These are phyloP conservation scores for Slavum lentiscoides DNA, from an alignment of 2,888 invertebrate species.

Conservation along the genomic window DNA sequence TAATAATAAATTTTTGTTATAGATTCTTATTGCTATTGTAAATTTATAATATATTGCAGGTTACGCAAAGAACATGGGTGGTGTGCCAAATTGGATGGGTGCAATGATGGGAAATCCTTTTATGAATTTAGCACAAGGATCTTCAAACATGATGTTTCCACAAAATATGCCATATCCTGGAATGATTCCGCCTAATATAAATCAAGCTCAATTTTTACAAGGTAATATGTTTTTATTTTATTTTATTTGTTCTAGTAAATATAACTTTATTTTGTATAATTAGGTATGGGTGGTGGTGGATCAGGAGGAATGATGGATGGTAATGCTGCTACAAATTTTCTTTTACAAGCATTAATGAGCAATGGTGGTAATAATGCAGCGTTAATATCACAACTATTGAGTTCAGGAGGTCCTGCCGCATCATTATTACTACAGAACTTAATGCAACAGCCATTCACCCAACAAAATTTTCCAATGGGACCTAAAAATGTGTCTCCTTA, in stretches of 20 bases:
- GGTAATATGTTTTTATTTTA: constrained; percentile 66
- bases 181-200: constrained; percentile 61
- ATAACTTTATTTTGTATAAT: not conserved
- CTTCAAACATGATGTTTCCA: constrained; percentile 48
- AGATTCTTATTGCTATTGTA: not conserved
- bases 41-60: constrained; percentile 23
- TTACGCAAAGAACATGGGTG: constrained; percentile 44
- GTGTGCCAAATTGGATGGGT: constrained; percentile 53
- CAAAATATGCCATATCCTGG: constrained; percentile 59
- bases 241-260: not conserved
- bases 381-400: constrained; percentile 43
- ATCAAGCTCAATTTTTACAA: constrained; percentile 79
- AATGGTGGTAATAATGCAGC: constrained; percentile 52
- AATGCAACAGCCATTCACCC: constrained; percentile 42
- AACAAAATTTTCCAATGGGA: constrained; percentile 47
- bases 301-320: constrained; percentile 45
- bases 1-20: not conserved
- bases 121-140: constrained; percentile 52
- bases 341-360: constrained; percentile 48
- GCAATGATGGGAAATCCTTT: constrained; percentile 52
- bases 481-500: constrained; percentile 49
- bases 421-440: constrained; percentile 42
- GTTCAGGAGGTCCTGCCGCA: constrained; percentile 44
- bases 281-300: constrained; percentile 42
- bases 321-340: constrained; percentile 51